phyloP scores from a whole-genome alignment of 2,113 vertebrate species.

The Trematocara stigmaticum region DNA sequence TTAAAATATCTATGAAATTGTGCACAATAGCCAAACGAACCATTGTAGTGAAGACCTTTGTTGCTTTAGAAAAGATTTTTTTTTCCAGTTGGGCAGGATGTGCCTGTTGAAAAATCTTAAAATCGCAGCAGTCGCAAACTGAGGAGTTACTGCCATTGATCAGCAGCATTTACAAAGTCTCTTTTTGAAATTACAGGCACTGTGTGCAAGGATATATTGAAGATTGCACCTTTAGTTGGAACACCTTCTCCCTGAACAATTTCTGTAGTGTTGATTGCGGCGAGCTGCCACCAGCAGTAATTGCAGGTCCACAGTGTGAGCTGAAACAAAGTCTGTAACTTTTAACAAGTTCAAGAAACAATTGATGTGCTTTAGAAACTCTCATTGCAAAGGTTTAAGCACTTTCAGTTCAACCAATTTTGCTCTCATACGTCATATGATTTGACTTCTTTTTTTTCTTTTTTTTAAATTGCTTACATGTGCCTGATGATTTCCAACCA shows the following conservation, averaged over 20 bases:
- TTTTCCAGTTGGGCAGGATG: neutral
- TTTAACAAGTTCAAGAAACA: slow-evolving; percentile 14
- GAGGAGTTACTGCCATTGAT: neutral
- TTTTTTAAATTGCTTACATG: neutral
- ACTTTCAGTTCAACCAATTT: neutral
- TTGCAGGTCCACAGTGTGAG: neutral
- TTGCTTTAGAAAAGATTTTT: neutral
- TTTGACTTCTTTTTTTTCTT: neutral
- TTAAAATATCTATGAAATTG: neutral
- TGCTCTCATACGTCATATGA: neutral
- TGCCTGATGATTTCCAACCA: neutral
- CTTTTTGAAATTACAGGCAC: neutral
- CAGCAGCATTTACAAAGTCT: neutral
- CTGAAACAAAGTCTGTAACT: neutral
- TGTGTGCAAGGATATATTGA: neutral
- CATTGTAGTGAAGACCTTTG: neutral
- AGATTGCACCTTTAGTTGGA: neutral
- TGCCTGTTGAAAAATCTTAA: neutral
- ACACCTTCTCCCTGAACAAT: neutral
- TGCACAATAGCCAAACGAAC: neutral
- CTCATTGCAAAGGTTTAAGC: neutral
- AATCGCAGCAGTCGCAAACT: neutral
- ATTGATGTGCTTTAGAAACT: neutral
- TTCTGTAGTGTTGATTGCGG: neutral
- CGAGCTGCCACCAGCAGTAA: neutral